phyloP scores from a whole-genome alignment of 2,797 vertebrate species.

The Tiaroga cobitis region DNA sequence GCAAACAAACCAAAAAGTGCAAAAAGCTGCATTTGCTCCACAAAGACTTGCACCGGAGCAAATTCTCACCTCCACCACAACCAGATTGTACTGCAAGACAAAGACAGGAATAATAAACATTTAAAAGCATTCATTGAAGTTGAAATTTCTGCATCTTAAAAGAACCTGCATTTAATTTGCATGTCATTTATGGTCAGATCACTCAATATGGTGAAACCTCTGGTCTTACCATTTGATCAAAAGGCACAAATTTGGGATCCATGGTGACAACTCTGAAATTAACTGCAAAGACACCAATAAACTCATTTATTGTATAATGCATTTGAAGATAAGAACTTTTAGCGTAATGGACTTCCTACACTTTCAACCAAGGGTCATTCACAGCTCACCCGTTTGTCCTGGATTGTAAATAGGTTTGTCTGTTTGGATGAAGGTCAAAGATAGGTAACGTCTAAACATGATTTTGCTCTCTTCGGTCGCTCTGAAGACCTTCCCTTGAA shows the following conservation, averaged over 20 bases:
- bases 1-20: background rate
- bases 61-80: background rate
- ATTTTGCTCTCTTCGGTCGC: conserved; percentile 76
- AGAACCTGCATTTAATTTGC: too few relatives aligned
- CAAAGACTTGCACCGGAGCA: background rate
- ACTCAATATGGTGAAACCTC: too few relatives aligned
- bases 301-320: background rate
- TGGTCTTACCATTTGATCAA: conserved; percentile 36
- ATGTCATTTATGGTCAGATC: too few relatives aligned
- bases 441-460: conserved; percentile 67
- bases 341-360: accelerated
- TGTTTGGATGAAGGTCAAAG: conserved; percentile 83
- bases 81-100: conserved; percentile 17
- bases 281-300: conserved; percentile 71
- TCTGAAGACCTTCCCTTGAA: conserved; percentile 73
- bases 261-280: conserved; percentile 81
- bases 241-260: conserved; percentile 73
- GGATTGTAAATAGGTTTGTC: conserved; percentile 91
- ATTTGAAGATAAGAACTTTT: background rate
- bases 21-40: too few relatives aligned
- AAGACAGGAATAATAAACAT: background rate
- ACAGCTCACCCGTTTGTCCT: conserved; percentile 65
- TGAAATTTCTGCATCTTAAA: too few relatives aligned
- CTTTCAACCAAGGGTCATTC: background rate
- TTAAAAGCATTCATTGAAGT: too few relatives aligned